Evolutionary conservation across 92 coral and sea anemone genomes (phyloP).

Genomic region (Anthopleura xanthogrammica): DNA sequence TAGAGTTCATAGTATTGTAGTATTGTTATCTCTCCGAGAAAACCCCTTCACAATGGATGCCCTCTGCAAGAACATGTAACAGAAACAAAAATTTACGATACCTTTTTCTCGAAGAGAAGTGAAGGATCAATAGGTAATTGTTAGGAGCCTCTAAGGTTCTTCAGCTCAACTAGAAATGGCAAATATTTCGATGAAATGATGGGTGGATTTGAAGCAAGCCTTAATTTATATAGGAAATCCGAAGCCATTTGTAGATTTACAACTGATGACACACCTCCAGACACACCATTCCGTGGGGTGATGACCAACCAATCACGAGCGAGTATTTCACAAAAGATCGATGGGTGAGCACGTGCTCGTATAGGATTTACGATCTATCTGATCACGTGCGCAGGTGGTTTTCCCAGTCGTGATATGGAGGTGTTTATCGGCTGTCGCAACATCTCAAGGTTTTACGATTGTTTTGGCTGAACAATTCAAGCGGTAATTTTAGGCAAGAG

Average conservation of each 20-base stretch:
- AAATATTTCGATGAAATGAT: not conserved
- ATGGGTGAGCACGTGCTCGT: conserved; percentile 32
- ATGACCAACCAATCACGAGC: conserved; percentile 17
- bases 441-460: not conserved
- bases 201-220: not conserved
- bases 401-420: not conserved
- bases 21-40: not conserved
- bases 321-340: not conserved
- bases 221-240: not conserved
- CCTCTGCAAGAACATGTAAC: not conserved
- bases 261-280: conserved; percentile 34
- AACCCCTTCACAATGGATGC: not conserved
- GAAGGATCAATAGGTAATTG: not conserved
- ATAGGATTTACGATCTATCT: not conserved
- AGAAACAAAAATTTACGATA: not conserved
- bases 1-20: too few relatives aligned
- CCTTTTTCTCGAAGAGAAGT: not conserved
- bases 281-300: conserved; percentile 34
- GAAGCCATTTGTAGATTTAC: not conserved
- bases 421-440: not conserved
- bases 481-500: not conserved
- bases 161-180: not conserved
- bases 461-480: not conserved
- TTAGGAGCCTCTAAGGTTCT: not conserved
- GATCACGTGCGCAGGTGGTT: conserved; percentile 13